These are phyloP conservation scores for Marmota flaviventris DNA, from an alignment of 2,113 vertebrate species.

Conservation along the genomic window DNA sequence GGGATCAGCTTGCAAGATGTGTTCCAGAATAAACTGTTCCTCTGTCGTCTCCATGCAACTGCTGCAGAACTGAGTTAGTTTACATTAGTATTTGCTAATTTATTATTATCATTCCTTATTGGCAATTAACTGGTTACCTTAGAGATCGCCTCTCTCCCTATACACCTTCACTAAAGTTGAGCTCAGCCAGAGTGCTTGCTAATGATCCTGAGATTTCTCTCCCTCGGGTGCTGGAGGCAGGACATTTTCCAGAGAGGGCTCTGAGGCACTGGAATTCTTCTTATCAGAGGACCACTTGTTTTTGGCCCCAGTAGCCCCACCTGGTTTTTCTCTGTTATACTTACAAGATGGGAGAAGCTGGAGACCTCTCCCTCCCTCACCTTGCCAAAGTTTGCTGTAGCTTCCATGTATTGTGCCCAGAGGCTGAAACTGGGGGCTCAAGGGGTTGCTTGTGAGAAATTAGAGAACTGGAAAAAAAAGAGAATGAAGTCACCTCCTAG, in stretches of 20 bases:
- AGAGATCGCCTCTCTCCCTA: constrained; percentile 82
- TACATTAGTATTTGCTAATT: constrained; percentile 34
- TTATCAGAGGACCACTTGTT: constrained; percentile 58
- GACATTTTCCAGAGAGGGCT: constrained; percentile 75
- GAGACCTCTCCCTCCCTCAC: background rate
- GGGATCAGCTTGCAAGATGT: constrained; percentile 66
- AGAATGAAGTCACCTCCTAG: constrained; percentile 53
- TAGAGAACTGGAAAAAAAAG: constrained; percentile 11
- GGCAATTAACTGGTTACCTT: constrained; percentile 73
- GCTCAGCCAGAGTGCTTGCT: constrained; percentile 79
- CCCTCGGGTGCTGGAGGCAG: constrained; percentile 64
- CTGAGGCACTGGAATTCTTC: constrained; percentile 75
- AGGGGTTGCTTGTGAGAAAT: constrained; percentile 40
- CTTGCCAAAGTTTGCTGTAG: background rate
- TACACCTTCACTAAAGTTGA: constrained; percentile 81
- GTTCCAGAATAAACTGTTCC: constrained; percentile 74
- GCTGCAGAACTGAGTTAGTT: constrained; percentile 58
- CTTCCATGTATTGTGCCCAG: background rate
- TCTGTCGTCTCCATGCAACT: constrained; percentile 74
- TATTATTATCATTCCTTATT: constrained; percentile 79
- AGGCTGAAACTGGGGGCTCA: constrained; percentile 4
- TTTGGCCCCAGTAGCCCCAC: background rate
- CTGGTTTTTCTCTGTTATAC: constrained; percentile 41
- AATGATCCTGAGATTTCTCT: constrained; percentile 82
- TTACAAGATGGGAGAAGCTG: background rate